Conservation (phyloP, 2,797 vertebrate genomes). For the Bradypodion pumilum region DNA sequence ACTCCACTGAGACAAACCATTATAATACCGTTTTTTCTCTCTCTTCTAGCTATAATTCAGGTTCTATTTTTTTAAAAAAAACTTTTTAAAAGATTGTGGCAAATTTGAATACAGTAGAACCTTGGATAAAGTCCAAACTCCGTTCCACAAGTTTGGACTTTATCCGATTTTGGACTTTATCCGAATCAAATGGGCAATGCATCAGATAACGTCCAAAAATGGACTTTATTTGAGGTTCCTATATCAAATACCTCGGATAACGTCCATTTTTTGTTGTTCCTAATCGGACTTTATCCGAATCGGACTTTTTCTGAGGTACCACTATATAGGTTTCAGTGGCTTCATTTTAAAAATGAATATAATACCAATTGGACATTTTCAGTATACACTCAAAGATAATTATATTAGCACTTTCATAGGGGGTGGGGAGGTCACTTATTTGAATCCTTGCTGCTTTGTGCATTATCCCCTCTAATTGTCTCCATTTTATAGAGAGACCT, state of each 20-base stretch:
- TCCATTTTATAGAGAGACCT: not conserved
- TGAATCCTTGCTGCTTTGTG: not conserved
- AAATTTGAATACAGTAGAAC: slow-evolving; percentile 1
- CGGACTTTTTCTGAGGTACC: too few species aligned
- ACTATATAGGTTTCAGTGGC: slow-evolving; percentile 5
- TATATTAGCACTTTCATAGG: not conserved
- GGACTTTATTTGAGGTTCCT: too few species aligned
- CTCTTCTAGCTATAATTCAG: slow-evolving; percentile 5
- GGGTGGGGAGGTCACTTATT: not conserved
- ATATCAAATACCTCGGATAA: too few species aligned
- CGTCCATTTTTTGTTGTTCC: too few species aligned
- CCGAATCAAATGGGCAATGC: too few species aligned
- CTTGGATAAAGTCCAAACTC: too few species aligned
- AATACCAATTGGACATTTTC: not conserved
- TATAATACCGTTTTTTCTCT: not conserved
- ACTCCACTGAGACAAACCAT: not conserved
- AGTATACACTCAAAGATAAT: not conserved
- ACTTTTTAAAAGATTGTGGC: not conserved
- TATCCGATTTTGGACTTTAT: too few species aligned
- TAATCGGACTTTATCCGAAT: too few species aligned
- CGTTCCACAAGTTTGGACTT: too few species aligned
- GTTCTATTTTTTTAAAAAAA: not conserved
- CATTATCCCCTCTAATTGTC: not conserved
- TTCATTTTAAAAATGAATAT: not conserved
- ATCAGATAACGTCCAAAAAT: too few species aligned